Base-by-base conservation (phyloP, 2,797 vertebrate species). In the Buceros bicornis region DNA sequence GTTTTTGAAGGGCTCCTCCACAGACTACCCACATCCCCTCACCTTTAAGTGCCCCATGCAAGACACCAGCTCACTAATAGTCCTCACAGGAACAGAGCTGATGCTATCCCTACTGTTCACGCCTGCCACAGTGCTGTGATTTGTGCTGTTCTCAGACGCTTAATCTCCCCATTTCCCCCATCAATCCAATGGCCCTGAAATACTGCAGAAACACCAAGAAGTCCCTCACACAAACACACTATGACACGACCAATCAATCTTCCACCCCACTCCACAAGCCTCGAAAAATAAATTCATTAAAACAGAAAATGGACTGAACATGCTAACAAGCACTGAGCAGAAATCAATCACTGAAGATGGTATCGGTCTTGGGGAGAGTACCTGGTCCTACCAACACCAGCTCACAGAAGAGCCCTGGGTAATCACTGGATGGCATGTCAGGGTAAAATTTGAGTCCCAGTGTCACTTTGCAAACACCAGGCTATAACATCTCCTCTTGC, bases 161-260 rank as follows among this genome's bases (percentile, higher is more conserved):
- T 31, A 77, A 85, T 81, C 76, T 90, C 85, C 81, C 87, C 2
- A 5, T 48, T 91, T 87, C 33, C 31, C 48, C 43, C 58, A 81
- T 89, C 76, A 82, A 89, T 77, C 60, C 71, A 70, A 56, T 48
- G 47, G 48, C 33, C n/a, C 71, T 85, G 71, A 94, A 96, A 67
- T 61, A 80, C 56, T 70, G 60, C 78, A 90, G 86, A 70, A 94
- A 84, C 1, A 2, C n/a, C 0, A 0, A 64, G 43, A 74, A 74
- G 69, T 20, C 64, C 57, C 67, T 74, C 82, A 61, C 21, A 57
- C 54, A 81, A 85, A 73, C 42, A 40, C 16, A 2, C n/a, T 22
- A 73, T 2, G 56, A 77, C 90, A 79, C 6, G 4, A 69, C 28
- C 3, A 25, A 53, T 73, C 60, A 6, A 58, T 77, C 67, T 71